Evolutionary conservation across 2,797 vertebrate species (phyloP), one percentile per base, ranked within the genome.

Genomic region (Silurus aristotelis): DNA sequence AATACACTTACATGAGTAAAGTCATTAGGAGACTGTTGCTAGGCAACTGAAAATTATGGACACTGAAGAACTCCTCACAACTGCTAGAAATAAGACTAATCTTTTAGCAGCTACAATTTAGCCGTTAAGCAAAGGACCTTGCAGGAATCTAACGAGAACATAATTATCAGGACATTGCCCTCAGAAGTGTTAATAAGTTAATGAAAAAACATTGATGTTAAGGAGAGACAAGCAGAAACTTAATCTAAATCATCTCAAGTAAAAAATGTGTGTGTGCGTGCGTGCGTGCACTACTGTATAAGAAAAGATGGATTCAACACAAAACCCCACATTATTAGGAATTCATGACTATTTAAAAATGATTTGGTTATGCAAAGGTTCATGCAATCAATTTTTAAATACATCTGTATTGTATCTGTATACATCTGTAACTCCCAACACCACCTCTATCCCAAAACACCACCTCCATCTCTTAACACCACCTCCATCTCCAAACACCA

Each of bases 261-360:
- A 52, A 48, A 48, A 22, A 27, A 9, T 43, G 27, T 31, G 27
- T 38, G 2, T 43, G 68, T 1, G 3, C 3, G 48, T 52, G 48
- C 3, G 48, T 52, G 48, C 10, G 48, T 52, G 48, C 10, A 52
- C 10, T 55, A 52, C 71, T 25, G 48, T 5, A 73, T 73, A 55
- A 15, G 22, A 55, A 52, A 2, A 73, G 12, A 73, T 22, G 3
- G 22, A 55, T 55, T 73, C 22, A 52, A 5, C 48, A 55, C 5
- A n/a, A 20, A 73, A 46, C 2, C n/a, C 13, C 6, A 55, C 22
- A 55, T 25, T n/a, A 75, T 75, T 71, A 71, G 38, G 68, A 20
- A 71, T 75, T 52, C 13, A 55, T 71, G 68, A 75, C 72, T 55
- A 55, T 55, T 73, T 52, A 73, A 73, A 25, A 52, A 52, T 73